Percentiles rank a stretch among this genome's conserved stretches.
phyloP scores from a whole-genome alignment of 2,113 vertebrate species.

The Euleptes europaea region DNA sequence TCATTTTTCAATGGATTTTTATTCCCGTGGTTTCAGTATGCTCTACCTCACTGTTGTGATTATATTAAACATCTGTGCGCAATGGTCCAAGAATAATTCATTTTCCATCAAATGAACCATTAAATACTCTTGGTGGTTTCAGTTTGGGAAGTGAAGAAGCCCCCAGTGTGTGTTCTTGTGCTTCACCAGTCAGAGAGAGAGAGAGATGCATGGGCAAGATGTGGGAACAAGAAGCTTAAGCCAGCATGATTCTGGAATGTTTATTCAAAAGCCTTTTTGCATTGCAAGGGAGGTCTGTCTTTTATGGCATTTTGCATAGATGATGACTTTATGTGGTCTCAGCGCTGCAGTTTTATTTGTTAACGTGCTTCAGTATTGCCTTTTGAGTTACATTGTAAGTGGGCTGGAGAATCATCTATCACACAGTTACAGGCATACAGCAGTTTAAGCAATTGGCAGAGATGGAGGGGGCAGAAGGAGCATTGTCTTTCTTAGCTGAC shows the following conservation, averaged over 20 bases:
- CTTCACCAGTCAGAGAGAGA: neutral
- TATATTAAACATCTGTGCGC: neutral
- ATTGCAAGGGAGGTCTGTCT: rapidly evolving
- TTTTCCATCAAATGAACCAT: neutral
- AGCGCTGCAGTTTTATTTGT: too few relatives aligned
- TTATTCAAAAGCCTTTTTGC: neutral
- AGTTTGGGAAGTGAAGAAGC: neutral
- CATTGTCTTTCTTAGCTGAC: neutral
- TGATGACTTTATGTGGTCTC: neutral
- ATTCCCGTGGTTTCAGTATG: neutral
- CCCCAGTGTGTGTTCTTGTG: neutral
- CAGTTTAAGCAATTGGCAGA: neutral
- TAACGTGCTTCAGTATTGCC: too few relatives aligned
- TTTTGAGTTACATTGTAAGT: too few relatives aligned
- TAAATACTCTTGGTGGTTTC: neutral
- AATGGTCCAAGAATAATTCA: neutral
- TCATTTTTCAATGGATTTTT: too few relatives aligned
- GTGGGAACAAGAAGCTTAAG: neutral
- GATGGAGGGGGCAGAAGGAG: neutral
- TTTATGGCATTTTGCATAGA: neutral
- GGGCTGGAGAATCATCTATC: too few relatives aligned
- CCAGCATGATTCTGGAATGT: neutral
- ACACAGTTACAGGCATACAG: neutral
- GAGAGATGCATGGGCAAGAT: neutral
- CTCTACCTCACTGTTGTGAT: rapidly evolving